These are phyloP conservation scores for Drosophila aff. DNA, from an alignment of 1,140 invertebrate species.

Conservation along the genomic window DNA sequence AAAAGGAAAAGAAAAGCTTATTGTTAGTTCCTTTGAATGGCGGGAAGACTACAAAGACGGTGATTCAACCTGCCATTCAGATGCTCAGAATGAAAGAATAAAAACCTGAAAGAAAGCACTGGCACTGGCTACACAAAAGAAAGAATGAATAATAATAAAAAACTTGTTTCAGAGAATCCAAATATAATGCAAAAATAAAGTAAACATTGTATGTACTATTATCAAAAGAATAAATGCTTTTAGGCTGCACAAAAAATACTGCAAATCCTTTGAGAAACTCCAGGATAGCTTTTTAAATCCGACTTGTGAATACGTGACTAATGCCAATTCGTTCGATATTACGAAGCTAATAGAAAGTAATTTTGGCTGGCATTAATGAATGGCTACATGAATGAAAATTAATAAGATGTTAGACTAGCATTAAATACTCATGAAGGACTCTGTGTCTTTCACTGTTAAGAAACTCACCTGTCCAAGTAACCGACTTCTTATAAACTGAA, in stretches of 20 bases:
- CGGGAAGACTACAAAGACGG: slow-evolving; percentile 50
- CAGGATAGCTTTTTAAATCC: no score
- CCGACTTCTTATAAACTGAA: slow-evolving; percentile 57
- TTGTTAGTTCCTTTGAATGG: slow-evolving; percentile 63
- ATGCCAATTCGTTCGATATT: not conserved
- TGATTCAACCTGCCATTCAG: slow-evolving; percentile 56
- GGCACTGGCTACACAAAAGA: slow-evolving; percentile 41
- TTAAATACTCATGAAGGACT: not conserved
- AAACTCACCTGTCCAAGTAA: slow-evolving; percentile 59
- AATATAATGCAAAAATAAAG: slow-evolving; percentile 63
- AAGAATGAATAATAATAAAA: slow-evolving; percentile 52
- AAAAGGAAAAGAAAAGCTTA: slow-evolving; percentile 54
- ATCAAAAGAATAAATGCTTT: slow-evolving; percentile 37
- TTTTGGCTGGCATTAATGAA: not conserved
- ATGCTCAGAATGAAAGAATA: slow-evolving; percentile 25
- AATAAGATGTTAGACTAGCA: not conserved
- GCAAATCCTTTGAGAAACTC: not conserved
- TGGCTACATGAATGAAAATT: not conserved
- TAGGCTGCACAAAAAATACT: not conserved
- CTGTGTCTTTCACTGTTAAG: not conserved
- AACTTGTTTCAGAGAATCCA: slow-evolving; percentile 20
- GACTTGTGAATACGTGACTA: slow-evolving; percentile 11
- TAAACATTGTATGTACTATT: slow-evolving; percentile 55
- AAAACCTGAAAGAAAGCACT: slow-evolving; percentile 44
- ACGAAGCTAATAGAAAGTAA: not conserved